Base-by-base conservation (phyloP, 2,888 invertebrate genomes). In the Meliscaeva auricollis region DNA sequence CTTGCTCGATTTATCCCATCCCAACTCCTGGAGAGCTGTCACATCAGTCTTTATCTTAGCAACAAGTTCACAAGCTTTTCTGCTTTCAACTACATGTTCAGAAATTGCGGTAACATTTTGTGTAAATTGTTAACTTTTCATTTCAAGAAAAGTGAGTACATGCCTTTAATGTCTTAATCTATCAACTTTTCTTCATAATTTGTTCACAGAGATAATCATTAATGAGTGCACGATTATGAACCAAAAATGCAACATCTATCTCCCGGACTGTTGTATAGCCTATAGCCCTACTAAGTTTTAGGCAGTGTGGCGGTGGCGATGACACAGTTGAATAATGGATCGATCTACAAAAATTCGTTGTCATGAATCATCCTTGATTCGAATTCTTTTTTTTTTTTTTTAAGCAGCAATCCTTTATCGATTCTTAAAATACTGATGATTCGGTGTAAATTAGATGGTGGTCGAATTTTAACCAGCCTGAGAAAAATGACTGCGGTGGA, bases 291-390 rank as follows among this genome's bases (percentile, higher is more conserved):
- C n/a, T n/a, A 60, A 83, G 54, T 74, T 83, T 74, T 73, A 38
- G 74, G 52, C 74, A 38, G 22, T 2, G 3, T n/a, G 4, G n/a
- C 41, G 41, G 20, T 9, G 22, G 15, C 26, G 4, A 22, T 1
- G 62, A n/a, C n/a, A n/a, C 81, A 69, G 58, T 81, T 85, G 73
- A 81, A 81, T 81, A 77, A 81, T 73, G 72, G 46, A 62, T 69
- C 60, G 35, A 1, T 26, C 46, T 22, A 8, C 35, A 9, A 11
- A 9, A 46, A 9, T 48, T 41, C 46, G 22, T 58, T 46, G 58
- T 50, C 41, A 41, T 85, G 81, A 85, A 77, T 85, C 85, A 81
- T 72, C 54, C 68, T 80, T 58, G 50, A 76, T 85, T 52, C n/a
- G 52, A 66, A 72, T 77, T 68, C 70, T 73, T 68, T 60, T 75